Base-by-base conservation (phyloP, 1,140 invertebrate species). In the Calephelis virginiensis region DNA sequence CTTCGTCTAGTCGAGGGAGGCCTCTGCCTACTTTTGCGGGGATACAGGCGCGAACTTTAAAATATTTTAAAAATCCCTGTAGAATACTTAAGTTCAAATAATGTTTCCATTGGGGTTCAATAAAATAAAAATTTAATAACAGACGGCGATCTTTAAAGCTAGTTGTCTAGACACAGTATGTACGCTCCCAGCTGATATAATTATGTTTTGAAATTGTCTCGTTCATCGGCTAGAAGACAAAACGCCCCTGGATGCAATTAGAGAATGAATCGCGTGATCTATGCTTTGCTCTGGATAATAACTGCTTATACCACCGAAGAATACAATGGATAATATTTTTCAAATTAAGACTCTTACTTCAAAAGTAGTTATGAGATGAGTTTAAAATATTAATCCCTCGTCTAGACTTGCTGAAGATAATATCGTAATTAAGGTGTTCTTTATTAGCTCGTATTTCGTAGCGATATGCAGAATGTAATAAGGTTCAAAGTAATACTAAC, bases 181-280 rank as follows among this genome's bases (percentile, higher is more conserved):
- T 56, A 56, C 53, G 12, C 28, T 56, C 53, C 53, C 17, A 56
- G 53, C 37, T 12, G 53, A 17, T 56, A 56, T 56, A 10, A 56
- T 56, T 69, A 67, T 73, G 64, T 75, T 73, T 72, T 70, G 66
- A 75, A 70, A 75, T 69, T 71, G 74, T 73, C 69, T 71, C 74
- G 64, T 71, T 67, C 62, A 69, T 71, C 71, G 64, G 66, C 67
- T 63, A 72, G 66, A 68, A 70, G 68, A 72, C 71, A 64, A 70
- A 73, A 69, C 73, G 74, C 71, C 75, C 71, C 71, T 72, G 73
- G 77, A 78, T 80, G 76, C 72, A 81, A 80, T 83, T 83, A 83
- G 78, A 83, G 76, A 71, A 77, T 83, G 81, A 80, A 83, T 83
- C 79, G 79, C 79, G 76, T 81, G 81, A 83, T 80, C 79, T 80